These are phyloP conservation scores for Phataginus tricuspis DNA, from an alignment of 2,797 vertebrate species.

Conservation along the genomic window DNA sequence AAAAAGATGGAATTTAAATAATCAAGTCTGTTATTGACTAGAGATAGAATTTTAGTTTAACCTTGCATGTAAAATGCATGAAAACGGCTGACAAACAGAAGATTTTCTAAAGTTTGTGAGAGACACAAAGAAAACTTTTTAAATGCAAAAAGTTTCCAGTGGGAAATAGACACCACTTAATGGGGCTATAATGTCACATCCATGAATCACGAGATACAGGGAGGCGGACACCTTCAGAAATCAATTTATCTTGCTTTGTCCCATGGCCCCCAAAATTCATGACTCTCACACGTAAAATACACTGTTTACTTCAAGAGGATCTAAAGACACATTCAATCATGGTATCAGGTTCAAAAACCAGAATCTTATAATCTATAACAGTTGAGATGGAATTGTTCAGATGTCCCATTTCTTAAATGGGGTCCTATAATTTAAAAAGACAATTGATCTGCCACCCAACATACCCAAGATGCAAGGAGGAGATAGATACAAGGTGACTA, in stretches of 20 bases:
- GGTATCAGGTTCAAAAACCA: background rate
- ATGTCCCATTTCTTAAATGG: background rate
- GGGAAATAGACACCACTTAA: background rate
- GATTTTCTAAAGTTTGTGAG: background rate
- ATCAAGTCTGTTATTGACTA: conserved; percentile 18
- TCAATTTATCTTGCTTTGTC: background rate
- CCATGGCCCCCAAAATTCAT: background rate
- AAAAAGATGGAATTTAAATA: background rate
- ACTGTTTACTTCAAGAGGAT: background rate
- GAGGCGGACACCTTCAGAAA: background rate
- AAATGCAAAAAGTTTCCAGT: background rate
- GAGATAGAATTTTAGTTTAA: conserved; percentile 40
- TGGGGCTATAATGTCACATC: background rate
- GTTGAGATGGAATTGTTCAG: background rate
- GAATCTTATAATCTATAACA: background rate
- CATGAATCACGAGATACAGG: background rate
- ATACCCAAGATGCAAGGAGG: background rate
- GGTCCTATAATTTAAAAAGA: background rate
- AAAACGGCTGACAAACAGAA: background rate
- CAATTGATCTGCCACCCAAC: background rate
- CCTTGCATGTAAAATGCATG: background rate
- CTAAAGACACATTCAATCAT: background rate
- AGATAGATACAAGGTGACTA: background rate
- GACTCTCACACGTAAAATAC: background rate
- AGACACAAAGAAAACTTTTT: background rate